Base-by-base conservation (phyloP, 1,140 invertebrate genomes). In the Zaprionus davidi region DNA sequence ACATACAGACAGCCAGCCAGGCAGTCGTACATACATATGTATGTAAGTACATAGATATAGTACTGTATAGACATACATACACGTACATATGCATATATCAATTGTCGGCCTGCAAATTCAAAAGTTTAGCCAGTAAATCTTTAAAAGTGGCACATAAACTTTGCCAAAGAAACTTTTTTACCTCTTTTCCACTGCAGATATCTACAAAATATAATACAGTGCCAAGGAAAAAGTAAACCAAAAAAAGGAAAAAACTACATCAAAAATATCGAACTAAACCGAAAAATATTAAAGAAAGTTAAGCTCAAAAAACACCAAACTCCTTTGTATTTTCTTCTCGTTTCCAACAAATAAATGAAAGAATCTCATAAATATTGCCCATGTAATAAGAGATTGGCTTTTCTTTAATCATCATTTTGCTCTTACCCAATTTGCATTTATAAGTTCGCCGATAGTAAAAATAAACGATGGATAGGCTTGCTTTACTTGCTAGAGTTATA, bases 121-220 rank as follows among this genome's bases (percentile, higher is more conserved):
- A 90, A 90, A 90, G 79, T 85, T 90, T 85, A 62, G 85, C 86
- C 72, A 85, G 82, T 90, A 90, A 90, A 85, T 90, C 76, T 90
- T 90, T 90, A 76, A 81, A 90, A 85, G 86, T 90, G 86, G 85
- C 81, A 90, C 79, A 90, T 88, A 88, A 88, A 88, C 86, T 88
- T 90, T 90, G 74, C 74, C 84, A 87, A 84, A 75, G 84, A 88
- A 87, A 87, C 83, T 87, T 86, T 76, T 79, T 79, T 73, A 0
- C 34, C 71, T 60, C 66, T 71, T 56, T 56, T 49, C 31, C 62
- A 70, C 51, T 73, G 69, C 62, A 81, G 46, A 71, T 69, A 81
- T 85, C 82, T 78, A 75, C 44, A 79, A 82, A 78, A 86, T 83
- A 83, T 88, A 67, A 88, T 83, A 86, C 77, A 86, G 73, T 83